These are phyloP conservation scores for Myoxocephalus aenaeus DNA, from an alignment of 2,797 vertebrate genomes.

Conservation along the genomic window DNA sequence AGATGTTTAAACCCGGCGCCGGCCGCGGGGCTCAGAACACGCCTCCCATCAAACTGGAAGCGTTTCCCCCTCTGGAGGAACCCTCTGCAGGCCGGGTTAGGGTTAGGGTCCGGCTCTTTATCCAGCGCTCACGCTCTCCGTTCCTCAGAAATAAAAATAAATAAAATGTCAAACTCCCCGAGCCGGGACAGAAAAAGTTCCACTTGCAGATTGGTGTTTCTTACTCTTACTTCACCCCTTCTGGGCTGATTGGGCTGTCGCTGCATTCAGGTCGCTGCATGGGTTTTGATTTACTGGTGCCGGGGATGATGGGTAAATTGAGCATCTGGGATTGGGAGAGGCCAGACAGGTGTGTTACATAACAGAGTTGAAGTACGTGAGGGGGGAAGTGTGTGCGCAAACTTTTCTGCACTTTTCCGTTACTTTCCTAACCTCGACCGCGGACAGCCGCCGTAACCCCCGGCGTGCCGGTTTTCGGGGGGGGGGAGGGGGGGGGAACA, in stretches of 20 bases:
- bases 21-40: constrained; percentile 61
- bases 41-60: constrained; percentile 61
- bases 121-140: constrained; percentile 51
- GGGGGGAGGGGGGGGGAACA: constrained; percentile 21
- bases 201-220: background rate
- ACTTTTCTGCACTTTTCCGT: constrained; percentile 16
- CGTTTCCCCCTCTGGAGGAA: constrained; percentile 56
- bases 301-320: constrained; percentile 42
- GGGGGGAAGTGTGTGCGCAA: constrained; percentile 12
- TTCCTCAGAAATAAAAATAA: constrained; percentile 58
- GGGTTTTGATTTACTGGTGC: constrained; percentile 38
- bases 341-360: constrained; percentile 20
- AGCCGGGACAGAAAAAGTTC: constrained; percentile 57
- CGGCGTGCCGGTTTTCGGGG: background rate
- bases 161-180: constrained; percentile 47
- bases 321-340: constrained; percentile 24
- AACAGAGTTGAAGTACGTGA: background rate
- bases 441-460: constrained; percentile 16
- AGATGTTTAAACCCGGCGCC: constrained; percentile 67
- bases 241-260: constrained; percentile 37
- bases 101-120: constrained; percentile 56
- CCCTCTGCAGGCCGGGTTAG: constrained; percentile 56
- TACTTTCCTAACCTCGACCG: constrained; percentile 11
- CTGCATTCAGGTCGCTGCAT: constrained; percentile 35
- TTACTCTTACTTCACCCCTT: background rate